These are phyloP conservation scores for Xestia c-nigrum DNA, from an alignment of 2,888 invertebrate species.

Conservation along the genomic window DNA sequence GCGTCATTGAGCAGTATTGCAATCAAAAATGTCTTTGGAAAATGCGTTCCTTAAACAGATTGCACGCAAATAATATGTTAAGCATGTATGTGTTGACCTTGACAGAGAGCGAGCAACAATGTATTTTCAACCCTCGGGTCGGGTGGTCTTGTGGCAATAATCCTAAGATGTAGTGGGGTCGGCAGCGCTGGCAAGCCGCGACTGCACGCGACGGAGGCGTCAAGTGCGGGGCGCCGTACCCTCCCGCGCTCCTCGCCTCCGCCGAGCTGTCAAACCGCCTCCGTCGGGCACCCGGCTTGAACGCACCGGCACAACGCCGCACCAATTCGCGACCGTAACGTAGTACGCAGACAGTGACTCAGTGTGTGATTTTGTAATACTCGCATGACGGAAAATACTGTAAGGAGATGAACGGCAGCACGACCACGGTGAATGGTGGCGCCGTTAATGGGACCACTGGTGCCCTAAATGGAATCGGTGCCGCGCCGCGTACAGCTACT, in stretches of 20 bases:
- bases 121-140: constrained; percentile 87
- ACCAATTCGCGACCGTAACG: constrained; percentile 82
- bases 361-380: constrained; percentile 84
- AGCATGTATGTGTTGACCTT: constrained; percentile 81
- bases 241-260: constrained; percentile 85
- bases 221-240: constrained; percentile 80
- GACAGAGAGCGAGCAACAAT: constrained; percentile 82
- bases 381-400: constrained; percentile 85
- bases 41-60: constrained; percentile 28
- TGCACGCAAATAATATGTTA: constrained; percentile 30
- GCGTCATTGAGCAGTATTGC: constrained; percentile 14
- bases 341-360: constrained; percentile 85
- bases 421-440: constrained; percentile 88
- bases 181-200: constrained; percentile 74
- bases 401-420: constrained; percentile 90
- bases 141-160: constrained; percentile 82
- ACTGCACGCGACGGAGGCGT: constrained; percentile 74
- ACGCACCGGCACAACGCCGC: constrained; percentile 84
- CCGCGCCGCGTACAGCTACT: constrained; percentile 87
- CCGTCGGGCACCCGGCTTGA: constrained; percentile 88
- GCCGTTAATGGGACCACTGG: constrained; percentile 88
- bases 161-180: constrained; percentile 81
- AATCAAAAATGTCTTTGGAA: constrained; percentile 17
- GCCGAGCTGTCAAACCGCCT: constrained; percentile 90
- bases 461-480: constrained; percentile 85